These are phyloP conservation scores for Trissolcus japonicus DNA, from an alignment of 2,888 invertebrate genomes.

Conservation along the genomic window DNA sequence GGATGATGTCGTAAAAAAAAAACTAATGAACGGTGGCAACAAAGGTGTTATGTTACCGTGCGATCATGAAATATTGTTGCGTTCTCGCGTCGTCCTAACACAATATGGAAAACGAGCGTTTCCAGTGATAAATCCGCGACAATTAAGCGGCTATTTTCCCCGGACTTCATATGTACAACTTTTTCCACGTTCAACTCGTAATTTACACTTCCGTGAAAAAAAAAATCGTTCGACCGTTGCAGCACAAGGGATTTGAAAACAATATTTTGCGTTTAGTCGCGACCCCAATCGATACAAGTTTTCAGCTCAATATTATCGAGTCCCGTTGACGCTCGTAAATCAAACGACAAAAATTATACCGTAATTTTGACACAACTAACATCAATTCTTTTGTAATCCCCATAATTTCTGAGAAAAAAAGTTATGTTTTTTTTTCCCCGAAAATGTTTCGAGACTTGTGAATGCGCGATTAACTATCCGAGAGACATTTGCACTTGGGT, in stretches of 20 bases:
- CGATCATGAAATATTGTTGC: not conserved
- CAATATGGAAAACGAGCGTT: not conserved
- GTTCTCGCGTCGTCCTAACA: not conserved
- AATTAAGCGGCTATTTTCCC: conserved; percentile 8
- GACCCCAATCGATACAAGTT: conserved; percentile 28
- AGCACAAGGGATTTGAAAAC: conserved; percentile 33
- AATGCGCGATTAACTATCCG: too few relatives aligned
- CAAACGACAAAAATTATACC: conserved; percentile 25
- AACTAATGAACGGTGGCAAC: too few relatives aligned
- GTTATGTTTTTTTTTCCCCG: too few relatives aligned
- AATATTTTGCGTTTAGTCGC: conserved; percentile 46
- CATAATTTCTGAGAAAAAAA: too few relatives aligned
- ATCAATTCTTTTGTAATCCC: conserved; percentile 1
- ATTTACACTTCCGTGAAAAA: conserved; percentile 12
- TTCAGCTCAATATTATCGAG: conserved; percentile 33
- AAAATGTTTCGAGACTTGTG: too few relatives aligned
- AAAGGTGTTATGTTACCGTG: too few relatives aligned
- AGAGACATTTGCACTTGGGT: not conserved
- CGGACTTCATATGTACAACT: conserved; percentile 5
- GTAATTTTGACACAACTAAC: conserved; percentile 11
- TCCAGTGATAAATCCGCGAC: conserved; percentile 8
- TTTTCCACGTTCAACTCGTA: conserved; percentile 19
- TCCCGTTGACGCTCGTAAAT: conserved; percentile 20
- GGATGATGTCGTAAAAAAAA: too few relatives aligned
- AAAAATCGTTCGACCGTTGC: conserved; percentile 17